Conservation (phyloP, 30 jellyfish, hydroid and myxozoan genomes). For the Aurelia aurita region DNA sequence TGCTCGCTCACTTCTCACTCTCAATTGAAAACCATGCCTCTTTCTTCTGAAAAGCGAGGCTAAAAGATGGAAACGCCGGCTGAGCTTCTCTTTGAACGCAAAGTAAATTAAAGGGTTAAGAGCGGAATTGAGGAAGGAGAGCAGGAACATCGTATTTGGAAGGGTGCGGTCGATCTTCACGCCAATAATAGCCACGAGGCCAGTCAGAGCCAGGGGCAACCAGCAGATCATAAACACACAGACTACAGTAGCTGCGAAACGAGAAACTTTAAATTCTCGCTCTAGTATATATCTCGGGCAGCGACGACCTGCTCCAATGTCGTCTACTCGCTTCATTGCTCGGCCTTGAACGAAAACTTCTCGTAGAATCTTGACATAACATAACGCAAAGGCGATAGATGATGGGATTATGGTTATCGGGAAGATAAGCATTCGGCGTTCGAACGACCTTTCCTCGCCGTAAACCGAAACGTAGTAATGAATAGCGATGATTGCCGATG, state of each 20-base stretch:
- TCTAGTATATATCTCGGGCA: constrained; percentile 20
- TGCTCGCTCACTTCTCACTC: too few species aligned
- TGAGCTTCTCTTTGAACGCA: constrained; percentile 37
- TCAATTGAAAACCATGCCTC: background rate
- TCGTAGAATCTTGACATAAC: constrained; percentile 12
- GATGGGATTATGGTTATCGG: constrained; percentile 23
- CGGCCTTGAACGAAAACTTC: constrained; percentile 9
- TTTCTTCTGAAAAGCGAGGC: background rate
- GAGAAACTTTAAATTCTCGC: constrained; percentile 61
- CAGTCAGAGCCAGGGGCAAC: constrained; percentile 67
- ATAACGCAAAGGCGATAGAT: background rate
- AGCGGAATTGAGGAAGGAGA: constrained; percentile 65
- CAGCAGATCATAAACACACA: constrained; percentile 69
- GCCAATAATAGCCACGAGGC: constrained; percentile 6
- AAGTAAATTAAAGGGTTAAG: constrained; percentile 65
- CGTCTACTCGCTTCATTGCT: constrained; percentile 1
- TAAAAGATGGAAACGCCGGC: background rate
- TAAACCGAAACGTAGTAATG: constrained; percentile 10
- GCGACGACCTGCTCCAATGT: background rate
- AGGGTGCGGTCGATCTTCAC: constrained; percentile 1
- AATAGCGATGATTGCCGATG: constrained; percentile 16
- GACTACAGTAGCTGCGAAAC: constrained; percentile 56
- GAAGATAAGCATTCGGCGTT: background rate
- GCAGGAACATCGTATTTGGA: constrained; percentile 38
- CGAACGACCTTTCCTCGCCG: constrained; percentile 23